Conservation (phyloP, 2,797 vertebrate species). For the Anguilla marmorata region DNA sequence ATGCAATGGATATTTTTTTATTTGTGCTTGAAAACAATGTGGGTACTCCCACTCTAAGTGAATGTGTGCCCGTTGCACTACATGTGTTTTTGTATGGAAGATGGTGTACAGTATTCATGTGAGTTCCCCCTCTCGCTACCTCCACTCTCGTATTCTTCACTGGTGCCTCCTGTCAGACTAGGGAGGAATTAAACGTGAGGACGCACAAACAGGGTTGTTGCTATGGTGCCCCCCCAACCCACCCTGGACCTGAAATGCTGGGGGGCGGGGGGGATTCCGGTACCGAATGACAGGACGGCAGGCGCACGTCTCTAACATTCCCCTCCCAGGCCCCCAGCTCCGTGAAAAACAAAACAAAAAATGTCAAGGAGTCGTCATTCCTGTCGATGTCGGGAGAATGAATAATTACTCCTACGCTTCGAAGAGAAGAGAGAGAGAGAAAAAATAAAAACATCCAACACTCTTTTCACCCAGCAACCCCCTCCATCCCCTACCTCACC, state of each 20-base stretch:
- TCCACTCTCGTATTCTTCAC: background rate
- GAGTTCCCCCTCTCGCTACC: background rate
- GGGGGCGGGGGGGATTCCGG: constrained; percentile 36
- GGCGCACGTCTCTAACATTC: constrained; percentile 57
- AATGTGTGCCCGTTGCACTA: too few species aligned
- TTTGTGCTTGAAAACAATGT: background rate
- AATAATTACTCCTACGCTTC: constrained; percentile 58
- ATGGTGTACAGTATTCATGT: background rate
- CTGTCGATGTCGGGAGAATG: constrained; percentile 49
- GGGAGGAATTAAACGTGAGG: background rate
- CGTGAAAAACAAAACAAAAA: constrained; percentile 62
- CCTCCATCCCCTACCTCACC: background rate
- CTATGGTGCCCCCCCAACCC: background rate
- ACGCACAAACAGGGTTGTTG: background rate
- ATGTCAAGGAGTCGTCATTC: constrained; percentile 63
- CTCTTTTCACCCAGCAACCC: constrained; percentile 38
- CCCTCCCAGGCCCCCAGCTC: constrained; percentile 49
- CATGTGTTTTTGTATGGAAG: background rate
- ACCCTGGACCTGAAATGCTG: background rate
- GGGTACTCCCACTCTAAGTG: background rate
- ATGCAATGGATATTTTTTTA: background rate
- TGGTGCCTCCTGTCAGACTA: background rate
- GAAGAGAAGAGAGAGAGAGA: constrained; percentile 32
- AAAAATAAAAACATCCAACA: constrained; percentile 27
- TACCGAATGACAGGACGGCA: constrained; percentile 45